phyloP scores from a whole-genome alignment of 2,888 invertebrate genomes.

The Ectemnius lituratus region DNA sequence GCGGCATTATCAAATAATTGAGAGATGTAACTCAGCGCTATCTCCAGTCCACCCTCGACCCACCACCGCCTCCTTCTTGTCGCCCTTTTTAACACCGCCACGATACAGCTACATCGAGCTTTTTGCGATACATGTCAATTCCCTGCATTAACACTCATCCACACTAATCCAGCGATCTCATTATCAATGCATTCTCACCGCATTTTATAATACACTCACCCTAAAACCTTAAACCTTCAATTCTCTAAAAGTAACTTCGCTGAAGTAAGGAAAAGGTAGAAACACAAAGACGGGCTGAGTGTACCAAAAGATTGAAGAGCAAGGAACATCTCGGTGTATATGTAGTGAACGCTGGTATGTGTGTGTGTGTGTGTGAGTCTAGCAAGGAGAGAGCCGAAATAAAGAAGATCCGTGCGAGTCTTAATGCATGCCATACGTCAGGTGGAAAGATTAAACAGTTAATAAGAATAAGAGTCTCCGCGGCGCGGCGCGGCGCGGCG shows the following conservation, averaged over 20 bases:
- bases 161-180: background rate
- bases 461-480: constrained; percentile 78
- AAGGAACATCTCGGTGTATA: constrained; percentile 44
- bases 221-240: no score
- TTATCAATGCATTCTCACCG: no score
- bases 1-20: constrained; percentile 78
- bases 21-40: constrained; percentile 77
- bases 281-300: background rate
- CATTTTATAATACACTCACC: no score
- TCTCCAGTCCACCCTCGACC: constrained; percentile 69
- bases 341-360: no score
- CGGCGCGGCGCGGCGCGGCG: constrained; percentile 25
- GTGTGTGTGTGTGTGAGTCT: constrained; percentile 48
- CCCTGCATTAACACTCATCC: background rate
- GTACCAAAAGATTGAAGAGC: constrained; percentile 24
- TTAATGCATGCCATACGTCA: constrained; percentile 76
- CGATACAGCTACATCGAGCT: background rate
- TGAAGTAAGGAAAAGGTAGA: background rate
- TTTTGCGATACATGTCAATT: background rate
- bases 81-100: constrained; percentile 43
- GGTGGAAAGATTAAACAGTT: constrained; percentile 78
- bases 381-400: constrained; percentile 54
- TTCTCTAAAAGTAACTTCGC: background rate
- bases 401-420: constrained; percentile 71
- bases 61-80: constrained; percentile 41